Evolutionary conservation across 2,888 invertebrate genomes (phyloP).

Genomic region (Euclidia mi): DNA sequence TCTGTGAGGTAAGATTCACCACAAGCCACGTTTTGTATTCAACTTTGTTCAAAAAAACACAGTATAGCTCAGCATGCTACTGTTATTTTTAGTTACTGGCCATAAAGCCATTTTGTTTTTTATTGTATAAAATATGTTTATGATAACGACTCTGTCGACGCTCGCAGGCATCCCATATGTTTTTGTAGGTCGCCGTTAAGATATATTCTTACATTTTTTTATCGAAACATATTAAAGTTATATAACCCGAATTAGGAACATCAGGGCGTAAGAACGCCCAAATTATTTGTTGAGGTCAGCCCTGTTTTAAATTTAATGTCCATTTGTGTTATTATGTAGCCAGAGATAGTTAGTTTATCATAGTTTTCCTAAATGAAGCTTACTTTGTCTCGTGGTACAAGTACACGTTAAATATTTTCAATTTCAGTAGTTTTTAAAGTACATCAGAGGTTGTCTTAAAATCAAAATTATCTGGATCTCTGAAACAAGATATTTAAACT

Average conservation of each 20-base stretch:
- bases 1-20: too few relatives aligned
- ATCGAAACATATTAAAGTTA: slow-evolving; percentile 8
- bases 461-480: too few relatives aligned
- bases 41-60: too few relatives aligned
- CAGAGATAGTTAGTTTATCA: too few relatives aligned
- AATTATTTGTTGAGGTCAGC: slow-evolving; percentile 1
- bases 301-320: not conserved
- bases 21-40: too few relatives aligned
- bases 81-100: too few relatives aligned
- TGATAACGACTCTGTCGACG: not conserved
- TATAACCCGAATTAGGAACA: not conserved
- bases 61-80: too few relatives aligned
- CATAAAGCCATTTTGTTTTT: slow-evolving; percentile 16
- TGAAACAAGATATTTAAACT: too few relatives aligned
- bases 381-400: not conserved
- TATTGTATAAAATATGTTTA: slow-evolving; percentile 27
- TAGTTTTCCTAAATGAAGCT: slow-evolving; percentile 6
- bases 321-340: too few relatives aligned
- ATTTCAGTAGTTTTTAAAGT: too few relatives aligned
- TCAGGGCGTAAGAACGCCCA: slow-evolving; percentile 1
- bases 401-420: too few relatives aligned
- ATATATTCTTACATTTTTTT: slow-evolving; percentile 16
- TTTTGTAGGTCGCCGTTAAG: slow-evolving; percentile 11
- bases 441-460: too few relatives aligned
- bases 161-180: not conserved